Percentiles rank a stretch among this genome's conserved stretches.
Evolutionary conservation across 2,888 invertebrate genomes (phyloP).

Genomic region (Agonum fuliginosum): DNA sequence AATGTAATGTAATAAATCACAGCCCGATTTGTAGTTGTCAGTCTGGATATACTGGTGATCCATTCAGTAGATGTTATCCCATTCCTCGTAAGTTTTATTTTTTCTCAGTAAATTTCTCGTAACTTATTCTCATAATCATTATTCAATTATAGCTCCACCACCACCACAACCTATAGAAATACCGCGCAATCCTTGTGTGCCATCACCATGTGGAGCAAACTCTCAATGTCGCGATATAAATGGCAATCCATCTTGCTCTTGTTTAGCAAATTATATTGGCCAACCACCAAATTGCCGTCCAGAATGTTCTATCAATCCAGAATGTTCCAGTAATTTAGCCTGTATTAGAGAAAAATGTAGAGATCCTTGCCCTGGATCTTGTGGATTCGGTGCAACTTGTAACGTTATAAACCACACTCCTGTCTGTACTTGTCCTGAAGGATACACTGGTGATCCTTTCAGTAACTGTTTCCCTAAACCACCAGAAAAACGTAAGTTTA

Average conservation of each 20-base stretch:
- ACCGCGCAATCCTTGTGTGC: slow-evolving; percentile 78
- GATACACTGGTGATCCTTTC: slow-evolving; percentile 77
- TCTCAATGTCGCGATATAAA: slow-evolving; percentile 79
- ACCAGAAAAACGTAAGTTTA: slow-evolving; percentile 63
- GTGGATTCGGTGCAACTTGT: slow-evolving; percentile 80
- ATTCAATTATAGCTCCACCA: slow-evolving; percentile 65
- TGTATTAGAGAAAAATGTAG: slow-evolving; percentile 84
- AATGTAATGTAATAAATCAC: slow-evolving; percentile 82
- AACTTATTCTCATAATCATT: too few species aligned
- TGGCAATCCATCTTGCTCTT: slow-evolving; percentile 79
- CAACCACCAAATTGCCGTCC: slow-evolving; percentile 83
- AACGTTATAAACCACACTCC: slow-evolving; percentile 82
- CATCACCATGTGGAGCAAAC: slow-evolving; percentile 82
- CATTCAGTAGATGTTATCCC: slow-evolving; percentile 71
- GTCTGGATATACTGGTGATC: slow-evolving; percentile 80
- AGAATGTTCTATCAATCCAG: slow-evolving; percentile 83
- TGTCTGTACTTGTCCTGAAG: slow-evolving; percentile 80
- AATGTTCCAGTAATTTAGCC: slow-evolving; percentile 82
- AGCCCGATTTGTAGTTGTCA: slow-evolving; percentile 84
- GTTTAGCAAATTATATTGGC: slow-evolving; percentile 80
- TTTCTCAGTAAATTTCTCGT: too few species aligned
- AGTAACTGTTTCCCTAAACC: slow-evolving; percentile 73
- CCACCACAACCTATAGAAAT: slow-evolving; percentile 50
- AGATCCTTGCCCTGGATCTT: slow-evolving; percentile 84
- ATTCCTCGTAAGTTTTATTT: slow-evolving; percentile 68